These are phyloP conservation scores for Rhineura floridana DNA, from an alignment of 2,113 vertebrate species.

Conservation along the genomic window DNA sequence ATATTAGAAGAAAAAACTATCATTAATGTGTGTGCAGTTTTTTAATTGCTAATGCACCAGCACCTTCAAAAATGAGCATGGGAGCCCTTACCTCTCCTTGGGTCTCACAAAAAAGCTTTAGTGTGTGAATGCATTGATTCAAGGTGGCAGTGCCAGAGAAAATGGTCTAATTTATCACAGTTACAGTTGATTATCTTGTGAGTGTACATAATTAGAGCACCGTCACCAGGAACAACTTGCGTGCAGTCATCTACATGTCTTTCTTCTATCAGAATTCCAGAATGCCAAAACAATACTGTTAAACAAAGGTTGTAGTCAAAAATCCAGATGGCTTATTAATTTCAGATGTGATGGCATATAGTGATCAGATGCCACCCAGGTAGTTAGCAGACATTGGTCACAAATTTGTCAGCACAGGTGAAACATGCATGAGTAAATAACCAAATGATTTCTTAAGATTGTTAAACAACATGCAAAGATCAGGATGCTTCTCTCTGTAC, in stretches of 20 bases:
- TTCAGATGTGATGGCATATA: not conserved
- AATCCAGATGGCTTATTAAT: not conserved
- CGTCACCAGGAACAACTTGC: not conserved
- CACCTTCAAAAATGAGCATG: too few relatives aligned
- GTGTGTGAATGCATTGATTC: too few relatives aligned
- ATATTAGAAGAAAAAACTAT: too few relatives aligned
- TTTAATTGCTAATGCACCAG: too few relatives aligned
- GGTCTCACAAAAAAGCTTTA: too few relatives aligned
- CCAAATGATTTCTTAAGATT: not conserved
- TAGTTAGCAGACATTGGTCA: not conserved
- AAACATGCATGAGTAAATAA: not conserved
- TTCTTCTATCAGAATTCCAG: not conserved
- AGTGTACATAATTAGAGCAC: not conserved
- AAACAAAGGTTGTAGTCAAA: not conserved
- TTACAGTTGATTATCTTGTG: not conserved
- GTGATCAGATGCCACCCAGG: not conserved
- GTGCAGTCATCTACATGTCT: not conserved
- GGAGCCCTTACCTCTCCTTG: too few relatives aligned
- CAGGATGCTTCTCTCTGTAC: not conserved
- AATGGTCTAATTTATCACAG: too few relatives aligned
- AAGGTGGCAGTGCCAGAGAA: too few relatives aligned
- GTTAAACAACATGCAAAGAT: not conserved
- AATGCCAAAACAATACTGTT: not conserved
- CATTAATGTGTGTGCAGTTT: too few relatives aligned
- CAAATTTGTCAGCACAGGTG: not conserved